These are phyloP conservation scores for Cyprichromis sp. DNA, from an alignment of 2,113 vertebrate species.

Conservation along the genomic window DNA sequence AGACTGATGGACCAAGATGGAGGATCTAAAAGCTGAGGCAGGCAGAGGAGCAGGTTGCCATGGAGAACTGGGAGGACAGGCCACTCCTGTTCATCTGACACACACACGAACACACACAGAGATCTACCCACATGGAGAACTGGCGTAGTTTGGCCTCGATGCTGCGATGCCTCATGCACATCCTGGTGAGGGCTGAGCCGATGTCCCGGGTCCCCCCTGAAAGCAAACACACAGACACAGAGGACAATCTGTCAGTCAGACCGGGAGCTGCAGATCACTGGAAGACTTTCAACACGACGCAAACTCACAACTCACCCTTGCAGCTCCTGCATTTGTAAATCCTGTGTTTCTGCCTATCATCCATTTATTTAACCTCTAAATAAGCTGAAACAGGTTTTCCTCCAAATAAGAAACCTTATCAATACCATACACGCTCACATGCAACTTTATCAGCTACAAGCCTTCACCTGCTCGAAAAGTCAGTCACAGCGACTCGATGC, in stretches of 20 bases:
- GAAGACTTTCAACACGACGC: not conserved
- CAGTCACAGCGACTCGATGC: not conserved
- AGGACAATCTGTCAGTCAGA: not conserved
- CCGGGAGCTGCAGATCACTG: not conserved
- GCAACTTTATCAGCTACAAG: not conserved
- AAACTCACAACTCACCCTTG: not conserved
- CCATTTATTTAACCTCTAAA: not conserved
- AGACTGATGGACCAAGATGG: not conserved
- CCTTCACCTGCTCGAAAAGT: not conserved
- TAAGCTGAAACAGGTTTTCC: not conserved
- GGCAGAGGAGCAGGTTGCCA: not conserved
- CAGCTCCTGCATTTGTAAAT: not conserved
- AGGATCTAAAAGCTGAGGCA: not conserved
- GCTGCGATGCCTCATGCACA: constrained; percentile 92
- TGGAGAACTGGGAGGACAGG: not conserved
- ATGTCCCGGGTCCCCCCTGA: constrained; percentile 88
- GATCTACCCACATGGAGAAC: constrained; percentile 82
- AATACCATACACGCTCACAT: not conserved
- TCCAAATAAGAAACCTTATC: not conserved
- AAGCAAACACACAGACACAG: not conserved
- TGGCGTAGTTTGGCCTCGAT: constrained; percentile 89
- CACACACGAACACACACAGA: not conserved
- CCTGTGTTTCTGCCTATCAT: not conserved
- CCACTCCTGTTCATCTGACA: constrained; percentile 3
- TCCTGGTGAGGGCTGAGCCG: constrained; percentile 85